These are phyloP conservation scores for Allobates femoralis DNA, from an alignment of 2,797 vertebrate species.

Conservation along the genomic window DNA sequence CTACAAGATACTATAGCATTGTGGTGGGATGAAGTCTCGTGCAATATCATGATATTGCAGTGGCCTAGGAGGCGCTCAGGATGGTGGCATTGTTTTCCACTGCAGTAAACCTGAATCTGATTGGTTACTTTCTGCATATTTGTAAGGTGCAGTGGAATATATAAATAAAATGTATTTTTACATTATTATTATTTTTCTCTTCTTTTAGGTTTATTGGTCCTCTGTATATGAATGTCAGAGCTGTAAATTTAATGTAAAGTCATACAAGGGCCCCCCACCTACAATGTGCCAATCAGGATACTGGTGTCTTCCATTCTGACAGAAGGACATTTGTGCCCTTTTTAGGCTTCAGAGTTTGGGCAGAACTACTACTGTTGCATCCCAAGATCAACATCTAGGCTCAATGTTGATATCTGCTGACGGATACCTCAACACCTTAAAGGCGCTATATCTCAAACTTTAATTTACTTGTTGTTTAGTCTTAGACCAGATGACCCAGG, in stretches of 20 bases:
- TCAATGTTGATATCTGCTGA: background rate
- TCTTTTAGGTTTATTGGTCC: background rate
- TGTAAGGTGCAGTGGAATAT: no score
- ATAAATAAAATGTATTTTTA: no score
- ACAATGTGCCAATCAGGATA: background rate
- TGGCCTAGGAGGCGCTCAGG: no score
- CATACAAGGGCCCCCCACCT: no score
- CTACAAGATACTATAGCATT: no score
- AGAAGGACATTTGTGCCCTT: background rate
- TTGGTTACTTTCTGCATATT: background rate
- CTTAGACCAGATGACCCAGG: no score
- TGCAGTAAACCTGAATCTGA: background rate
- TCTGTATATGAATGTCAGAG: background rate
- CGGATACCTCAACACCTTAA: background rate
- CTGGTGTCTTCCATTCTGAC: background rate
- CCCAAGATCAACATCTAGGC: background rate
- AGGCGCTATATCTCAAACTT: background rate
- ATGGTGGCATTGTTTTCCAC: no score
- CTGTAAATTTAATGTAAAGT: background rate
- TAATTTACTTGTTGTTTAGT: background rate
- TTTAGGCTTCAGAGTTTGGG: background rate
- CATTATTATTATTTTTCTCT: no score
- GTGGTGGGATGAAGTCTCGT: no score
- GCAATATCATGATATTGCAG: no score
- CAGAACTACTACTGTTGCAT: background rate